Conservation (phyloP, 2,113 vertebrate genomes). For the Butorides virescens region DNA sequence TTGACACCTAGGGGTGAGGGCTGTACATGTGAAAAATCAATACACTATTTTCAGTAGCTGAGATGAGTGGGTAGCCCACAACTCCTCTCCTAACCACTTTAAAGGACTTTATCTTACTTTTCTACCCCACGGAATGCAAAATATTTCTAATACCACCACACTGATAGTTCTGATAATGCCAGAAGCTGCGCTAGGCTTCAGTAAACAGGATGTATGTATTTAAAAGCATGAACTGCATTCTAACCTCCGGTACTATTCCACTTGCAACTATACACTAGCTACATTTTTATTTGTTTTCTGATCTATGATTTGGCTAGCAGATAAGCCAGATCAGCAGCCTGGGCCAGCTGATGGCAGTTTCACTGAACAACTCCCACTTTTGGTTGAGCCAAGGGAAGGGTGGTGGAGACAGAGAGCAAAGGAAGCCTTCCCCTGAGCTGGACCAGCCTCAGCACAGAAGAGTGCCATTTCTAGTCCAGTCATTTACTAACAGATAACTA, state of each 20-base stretch:
- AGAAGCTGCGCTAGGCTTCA: background rate
- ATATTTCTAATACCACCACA: background rate
- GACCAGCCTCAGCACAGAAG: background rate
- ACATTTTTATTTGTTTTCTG: background rate
- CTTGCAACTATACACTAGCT: background rate
- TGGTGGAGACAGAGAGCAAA: background rate
- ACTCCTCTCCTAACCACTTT: background rate
- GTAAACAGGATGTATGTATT: background rate
- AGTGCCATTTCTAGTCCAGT: background rate
- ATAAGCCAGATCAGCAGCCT: background rate
- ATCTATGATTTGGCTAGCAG: background rate
- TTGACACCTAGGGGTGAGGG: background rate
- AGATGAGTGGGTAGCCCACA: background rate
- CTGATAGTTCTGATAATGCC: background rate
- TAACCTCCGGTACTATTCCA: background rate
- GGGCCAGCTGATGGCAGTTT: background rate
- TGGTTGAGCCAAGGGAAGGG: background rate
- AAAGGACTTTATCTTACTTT: background rate
- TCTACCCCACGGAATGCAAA: background rate
- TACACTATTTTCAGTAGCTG: background rate
- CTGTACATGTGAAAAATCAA: background rate
- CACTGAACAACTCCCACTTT: fast-evolving
- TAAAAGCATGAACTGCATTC: background rate
- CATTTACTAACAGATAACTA: background rate
- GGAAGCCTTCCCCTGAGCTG: background rate